These are phyloP conservation scores for Bellardia pandia DNA, from an alignment of 2,888 invertebrate genomes.

Conservation along the genomic window DNA sequence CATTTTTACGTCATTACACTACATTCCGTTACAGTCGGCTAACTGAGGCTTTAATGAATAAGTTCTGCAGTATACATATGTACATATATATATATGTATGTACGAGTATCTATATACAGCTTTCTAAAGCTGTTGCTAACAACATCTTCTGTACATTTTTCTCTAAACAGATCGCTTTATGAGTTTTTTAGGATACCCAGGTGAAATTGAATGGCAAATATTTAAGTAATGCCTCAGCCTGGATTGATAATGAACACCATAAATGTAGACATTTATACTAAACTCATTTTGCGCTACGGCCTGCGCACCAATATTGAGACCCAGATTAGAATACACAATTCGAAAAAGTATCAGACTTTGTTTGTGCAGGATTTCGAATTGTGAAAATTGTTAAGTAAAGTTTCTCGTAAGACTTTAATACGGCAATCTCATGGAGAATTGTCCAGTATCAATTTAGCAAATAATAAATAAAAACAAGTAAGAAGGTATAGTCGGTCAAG, in stretches of 20 bases:
- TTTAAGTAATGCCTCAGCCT: neutral
- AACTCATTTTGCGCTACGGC: slow-evolving; percentile 40
- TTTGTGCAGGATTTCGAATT: slow-evolving; percentile 67
- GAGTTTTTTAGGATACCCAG: slow-evolving; percentile 7
- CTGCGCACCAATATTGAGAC: slow-evolving; percentile 56
- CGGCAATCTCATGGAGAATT: slow-evolving; percentile 72
- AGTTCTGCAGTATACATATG: neutral
- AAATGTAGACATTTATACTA: slow-evolving; percentile 58
- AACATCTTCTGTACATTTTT: too few relatives aligned
- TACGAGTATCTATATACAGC: too few relatives aligned
- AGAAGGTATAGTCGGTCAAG: too few relatives aligned
- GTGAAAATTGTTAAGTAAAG: slow-evolving; percentile 65
- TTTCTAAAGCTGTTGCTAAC: neutral
- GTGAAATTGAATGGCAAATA: slow-evolving; percentile 30
- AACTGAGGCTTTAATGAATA: too few relatives aligned
- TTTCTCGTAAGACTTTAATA: slow-evolving; percentile 57
- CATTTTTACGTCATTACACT: too few relatives aligned
- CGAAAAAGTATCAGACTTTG: slow-evolving; percentile 65
- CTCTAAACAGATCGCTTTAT: slow-evolving; percentile 21
- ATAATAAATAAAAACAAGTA: too few relatives aligned
- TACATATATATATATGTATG: too few relatives aligned
- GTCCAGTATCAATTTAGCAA: slow-evolving; percentile 55
- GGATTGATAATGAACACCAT: slow-evolving; percentile 28
- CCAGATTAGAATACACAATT: slow-evolving; percentile 60
- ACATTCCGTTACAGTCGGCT: too few relatives aligned